A percentile compares a stretch with the other conserved stretches of the same genome.
Evolutionary conservation across 2,113 vertebrate species (phyloP).

Genomic region (Rhinopomastus cyanomelas): DNA sequence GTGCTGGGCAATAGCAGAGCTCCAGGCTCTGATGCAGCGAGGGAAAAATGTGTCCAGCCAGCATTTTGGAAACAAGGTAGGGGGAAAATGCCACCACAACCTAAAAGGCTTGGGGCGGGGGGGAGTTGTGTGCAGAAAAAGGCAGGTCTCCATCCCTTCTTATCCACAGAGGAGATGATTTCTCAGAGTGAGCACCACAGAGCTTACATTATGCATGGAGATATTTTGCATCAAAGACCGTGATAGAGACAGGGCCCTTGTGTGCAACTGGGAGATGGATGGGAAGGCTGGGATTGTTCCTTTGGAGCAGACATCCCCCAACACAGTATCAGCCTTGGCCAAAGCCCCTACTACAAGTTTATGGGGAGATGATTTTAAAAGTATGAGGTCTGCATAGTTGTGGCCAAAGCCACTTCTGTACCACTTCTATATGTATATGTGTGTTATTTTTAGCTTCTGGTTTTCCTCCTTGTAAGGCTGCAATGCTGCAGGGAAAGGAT

Average conservation of each 20-base stretch:
- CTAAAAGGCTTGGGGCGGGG: neutral
- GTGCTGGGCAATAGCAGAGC: neutral
- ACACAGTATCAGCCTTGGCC: neutral
- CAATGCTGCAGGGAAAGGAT: rapidly evolving
- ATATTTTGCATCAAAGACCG: neutral
- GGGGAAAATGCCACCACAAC: neutral
- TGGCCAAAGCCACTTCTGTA: neutral
- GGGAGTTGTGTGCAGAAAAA: neutral
- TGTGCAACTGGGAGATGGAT: neutral
- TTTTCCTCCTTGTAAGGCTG: too few relatives aligned
- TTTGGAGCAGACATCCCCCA: rapidly evolving
- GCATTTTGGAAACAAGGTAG: neutral
- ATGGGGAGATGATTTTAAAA: neutral
- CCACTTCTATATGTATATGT: too few relatives aligned
- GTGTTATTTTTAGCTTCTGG: neutral
- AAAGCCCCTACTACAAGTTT: neutral
- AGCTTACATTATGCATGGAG: neutral
- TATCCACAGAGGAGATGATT: neutral
- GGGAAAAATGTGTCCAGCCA: neutral
- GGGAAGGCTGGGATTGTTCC: neutral
- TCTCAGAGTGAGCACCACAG: neutral
- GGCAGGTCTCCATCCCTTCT: neutral
- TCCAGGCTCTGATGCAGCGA: neutral
- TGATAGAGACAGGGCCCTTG: neutral
- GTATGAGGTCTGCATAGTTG: rapidly evolving